Percentiles rank a stretch among this genome's conserved stretches.
Conservation (phyloP, 2,888 invertebrate genomes). For the Andrena trimmerana region DNA sequence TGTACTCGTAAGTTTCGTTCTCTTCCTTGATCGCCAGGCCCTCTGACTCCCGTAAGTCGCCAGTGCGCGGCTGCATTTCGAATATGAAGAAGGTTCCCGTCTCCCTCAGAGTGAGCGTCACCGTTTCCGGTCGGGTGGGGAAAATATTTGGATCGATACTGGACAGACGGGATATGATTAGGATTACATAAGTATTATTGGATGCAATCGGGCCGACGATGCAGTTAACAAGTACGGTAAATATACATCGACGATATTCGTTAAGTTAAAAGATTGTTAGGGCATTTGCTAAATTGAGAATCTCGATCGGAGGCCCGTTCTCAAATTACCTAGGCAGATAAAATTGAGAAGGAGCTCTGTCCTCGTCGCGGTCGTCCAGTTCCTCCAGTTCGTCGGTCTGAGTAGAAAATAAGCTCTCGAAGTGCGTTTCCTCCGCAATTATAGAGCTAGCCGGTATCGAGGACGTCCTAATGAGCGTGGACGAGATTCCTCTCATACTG, state of each 20-base stretch:
- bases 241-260: too few species aligned
- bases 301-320: neutral
- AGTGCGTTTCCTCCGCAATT: constrained; percentile 51
- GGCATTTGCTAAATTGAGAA: neutral
- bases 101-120: constrained; percentile 89
- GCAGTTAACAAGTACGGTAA: neutral
- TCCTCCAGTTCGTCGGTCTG: constrained; percentile 19
- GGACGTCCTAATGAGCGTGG: constrained; percentile 38
- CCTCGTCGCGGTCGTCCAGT: constrained; percentile 37
- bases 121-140: constrained; percentile 85
- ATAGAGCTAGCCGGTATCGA: constrained; percentile 25
- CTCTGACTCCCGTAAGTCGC: constrained; percentile 87
- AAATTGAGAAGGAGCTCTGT: constrained; percentile 77
- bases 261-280: neutral
- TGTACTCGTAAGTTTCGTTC: constrained; percentile 89
- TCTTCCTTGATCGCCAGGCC: constrained; percentile 87
- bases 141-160: constrained; percentile 56
- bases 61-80: constrained; percentile 89
- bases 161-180: neutral
- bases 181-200: neutral
- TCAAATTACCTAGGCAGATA: constrained; percentile 75
- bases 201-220: neutral
- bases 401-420: constrained; percentile 73
- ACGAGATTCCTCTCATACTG: constrained; percentile 42
- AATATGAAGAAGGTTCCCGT: constrained; percentile 89